Conservation (phyloP, 2,113 vertebrate species). For the Oxyura jamaicensis region DNA sequence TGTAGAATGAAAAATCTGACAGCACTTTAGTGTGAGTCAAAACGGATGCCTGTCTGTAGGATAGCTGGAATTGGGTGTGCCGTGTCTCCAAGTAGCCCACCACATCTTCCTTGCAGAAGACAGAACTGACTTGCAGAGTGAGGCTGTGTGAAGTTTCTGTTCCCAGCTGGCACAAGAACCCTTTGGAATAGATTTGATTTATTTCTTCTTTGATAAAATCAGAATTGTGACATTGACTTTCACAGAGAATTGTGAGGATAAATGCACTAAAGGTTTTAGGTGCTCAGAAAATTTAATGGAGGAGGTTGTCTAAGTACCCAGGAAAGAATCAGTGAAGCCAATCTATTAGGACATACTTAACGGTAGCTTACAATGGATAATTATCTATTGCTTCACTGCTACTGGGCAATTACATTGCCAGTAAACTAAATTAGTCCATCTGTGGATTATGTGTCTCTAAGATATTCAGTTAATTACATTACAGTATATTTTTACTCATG, state of each 20-base stretch:
- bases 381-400: slow-evolving; percentile 37
- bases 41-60: neutral
- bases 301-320: neutral
- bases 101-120: neutral
- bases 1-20: neutral
- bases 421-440: slow-evolving; percentile 51
- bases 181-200: neutral
- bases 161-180: neutral
- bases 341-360: slow-evolving; percentile 34
- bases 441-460: slow-evolving; percentile 47
- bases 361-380: slow-evolving; percentile 33
- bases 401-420: slow-evolving; percentile 38
- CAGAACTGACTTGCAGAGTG: accelerated
- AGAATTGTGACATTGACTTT: neutral
- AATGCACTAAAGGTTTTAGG: neutral
- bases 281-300: neutral
- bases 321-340: neutral
- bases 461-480: slow-evolving; percentile 52
- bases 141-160: neutral
- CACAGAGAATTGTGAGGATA: neutral
- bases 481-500: slow-evolving; percentile 24
- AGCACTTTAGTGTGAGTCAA: neutral
- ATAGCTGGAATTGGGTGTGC: neutral
- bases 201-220: neutral
- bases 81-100: neutral